phyloP scores from a whole-genome alignment of 1,140 invertebrate genomes.

The Neomicropteryx cornuta region DNA sequence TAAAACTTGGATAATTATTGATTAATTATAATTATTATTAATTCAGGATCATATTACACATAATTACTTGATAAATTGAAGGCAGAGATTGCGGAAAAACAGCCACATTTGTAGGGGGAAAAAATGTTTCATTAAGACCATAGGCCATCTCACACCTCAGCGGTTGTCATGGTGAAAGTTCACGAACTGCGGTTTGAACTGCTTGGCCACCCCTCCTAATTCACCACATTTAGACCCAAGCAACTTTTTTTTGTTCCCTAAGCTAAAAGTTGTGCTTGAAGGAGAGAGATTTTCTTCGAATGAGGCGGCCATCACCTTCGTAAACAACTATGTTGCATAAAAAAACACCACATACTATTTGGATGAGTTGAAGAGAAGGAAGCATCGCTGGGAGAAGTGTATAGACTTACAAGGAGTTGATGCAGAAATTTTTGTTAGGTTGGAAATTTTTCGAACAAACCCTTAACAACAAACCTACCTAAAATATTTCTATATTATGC shows the following conservation, averaged over 20 bases:
- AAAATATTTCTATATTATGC: too few species aligned
- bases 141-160: constrained; percentile 18
- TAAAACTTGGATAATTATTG: too few species aligned
- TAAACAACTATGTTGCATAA: constrained; percentile 2
- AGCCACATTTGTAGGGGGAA: constrained; percentile 8
- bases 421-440: too few species aligned
- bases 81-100: constrained; percentile 5
- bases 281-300: constrained; percentile 16
- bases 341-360: constrained; percentile 8
- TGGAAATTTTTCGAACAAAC: too few species aligned
- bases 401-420: too few species aligned
- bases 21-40: too few species aligned
- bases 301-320: too few species aligned
- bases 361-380: constrained; percentile 10
- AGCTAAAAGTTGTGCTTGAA: constrained; percentile 12
- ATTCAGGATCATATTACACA: constrained; percentile 15
- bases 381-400: too few species aligned
- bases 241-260: constrained; percentile 23
- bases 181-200: constrained; percentile 26
- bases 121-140: constrained; percentile 15
- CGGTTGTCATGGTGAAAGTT: constrained; percentile 19
- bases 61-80: constrained; percentile 17
- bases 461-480: too few species aligned
- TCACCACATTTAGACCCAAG: too few species aligned
- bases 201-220: constrained; percentile 26